Base-by-base conservation (phyloP, 2,888 invertebrate species). In the Synergus umbraculus region DNA sequence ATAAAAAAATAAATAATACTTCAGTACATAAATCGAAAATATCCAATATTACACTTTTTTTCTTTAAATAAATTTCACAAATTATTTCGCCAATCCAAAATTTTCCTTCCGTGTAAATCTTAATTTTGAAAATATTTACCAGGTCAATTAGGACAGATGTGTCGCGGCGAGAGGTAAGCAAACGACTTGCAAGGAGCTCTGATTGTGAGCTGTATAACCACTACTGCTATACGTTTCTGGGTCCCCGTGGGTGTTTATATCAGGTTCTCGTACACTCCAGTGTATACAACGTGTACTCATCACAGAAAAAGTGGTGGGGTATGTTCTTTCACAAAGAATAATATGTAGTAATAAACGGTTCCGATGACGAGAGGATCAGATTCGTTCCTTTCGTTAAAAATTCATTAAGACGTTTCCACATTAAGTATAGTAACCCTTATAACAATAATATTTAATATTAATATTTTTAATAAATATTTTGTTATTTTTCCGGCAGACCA, bases 81-180 rank as follows among this genome's bases (percentile, higher is more conserved):
- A 73, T 29, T n/a, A 13, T 54, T 29, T 49, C 12, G 29, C 54
- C 15, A 73, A 73, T 73, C n/a, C n/a, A 73, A 29, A n/a, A 73
- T 22, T 73, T 73, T 73, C 49, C 4, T 73, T 54, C 46, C 54
- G 9, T 9, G 46, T 7, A 73, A 54, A 73, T 13, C 15, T 49
- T 29, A 0, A 22, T 49, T 54, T 49, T n/a, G 9, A n/a, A 54
- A 73, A 73, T 73, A 73, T 73, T 73, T 73, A 73, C 69, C 69
- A 73, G 69, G 8, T 54, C 29, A 73, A 73, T 22, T 73, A 37
- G 49, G n/a, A 29, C 69, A 73, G 69, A 73, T 73, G 69, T 49
- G 69, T 49, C 49, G 37, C 29, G 69, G 54, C 29, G 54, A 73
- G 54, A 49, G 49, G 29, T 49, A 73, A 73, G 37, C 29, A 29